phyloP scores from a whole-genome alignment of 2,888 invertebrate genomes.

The Callimorpha dominula region DNA sequence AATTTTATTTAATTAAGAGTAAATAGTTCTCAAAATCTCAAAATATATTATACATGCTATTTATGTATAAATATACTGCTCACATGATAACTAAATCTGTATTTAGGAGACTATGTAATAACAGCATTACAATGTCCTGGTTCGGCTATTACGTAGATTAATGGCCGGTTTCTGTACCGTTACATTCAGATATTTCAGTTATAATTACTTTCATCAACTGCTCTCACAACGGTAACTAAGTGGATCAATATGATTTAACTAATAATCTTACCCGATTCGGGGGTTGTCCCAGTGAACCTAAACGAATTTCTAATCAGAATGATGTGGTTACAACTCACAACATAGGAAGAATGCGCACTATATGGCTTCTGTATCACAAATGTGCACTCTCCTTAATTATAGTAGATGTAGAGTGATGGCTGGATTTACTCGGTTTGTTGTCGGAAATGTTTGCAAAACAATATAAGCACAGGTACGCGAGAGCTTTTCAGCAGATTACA shows the following conservation, averaged over 20 bases:
- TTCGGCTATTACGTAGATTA: constrained; percentile 22
- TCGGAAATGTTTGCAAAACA: constrained; percentile 44
- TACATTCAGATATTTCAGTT: constrained; percentile 21
- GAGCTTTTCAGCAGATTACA: constrained; percentile 56
- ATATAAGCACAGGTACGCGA: constrained; percentile 43
- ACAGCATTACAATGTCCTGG: constrained; percentile 2
- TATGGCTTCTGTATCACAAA: constrained; percentile 57
- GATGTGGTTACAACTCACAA: constrained; percentile 56
- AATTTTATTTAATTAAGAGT: too few relatives aligned
- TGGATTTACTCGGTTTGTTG: constrained; percentile 48
- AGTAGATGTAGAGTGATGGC: constrained; percentile 61
- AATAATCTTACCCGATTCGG: constrained; percentile 33
- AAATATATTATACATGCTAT: too few relatives aligned
- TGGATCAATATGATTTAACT: constrained; percentile 30
- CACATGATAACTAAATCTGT: neutral
- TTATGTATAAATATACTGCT: neutral
- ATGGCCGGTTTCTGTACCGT: constrained; percentile 18
- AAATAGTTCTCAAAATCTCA: too few relatives aligned
- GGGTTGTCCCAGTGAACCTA: constrained; percentile 36
- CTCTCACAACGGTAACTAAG: constrained; percentile 16
- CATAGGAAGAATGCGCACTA: constrained; percentile 45
- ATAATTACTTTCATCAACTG: constrained; percentile 24
- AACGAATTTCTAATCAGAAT: constrained; percentile 58
- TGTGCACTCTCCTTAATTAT: constrained; percentile 71
- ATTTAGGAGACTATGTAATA: neutral